These are phyloP conservation scores for Sesamia nonagrioides DNA, from an alignment of 1,140 invertebrate genomes.

Conservation along the genomic window DNA sequence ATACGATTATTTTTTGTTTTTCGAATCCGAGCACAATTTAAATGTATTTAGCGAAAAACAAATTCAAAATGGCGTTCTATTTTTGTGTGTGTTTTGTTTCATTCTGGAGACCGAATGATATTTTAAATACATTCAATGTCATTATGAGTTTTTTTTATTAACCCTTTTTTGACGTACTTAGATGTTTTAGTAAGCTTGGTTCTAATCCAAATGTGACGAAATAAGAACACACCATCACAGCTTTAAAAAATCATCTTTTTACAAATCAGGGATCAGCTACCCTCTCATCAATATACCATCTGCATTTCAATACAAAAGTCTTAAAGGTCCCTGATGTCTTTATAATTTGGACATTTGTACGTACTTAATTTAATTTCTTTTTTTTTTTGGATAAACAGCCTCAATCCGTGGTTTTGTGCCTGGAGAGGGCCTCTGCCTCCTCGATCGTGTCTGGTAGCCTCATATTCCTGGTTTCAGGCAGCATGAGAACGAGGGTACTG, in stretches of 20 bases:
- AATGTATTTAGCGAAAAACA: no score
- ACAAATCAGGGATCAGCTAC: background rate
- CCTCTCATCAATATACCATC: background rate
- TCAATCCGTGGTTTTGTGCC: conserved; percentile 64
- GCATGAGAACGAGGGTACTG: conserved; percentile 89
- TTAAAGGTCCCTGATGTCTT: background rate
- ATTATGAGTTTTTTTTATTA: no score
- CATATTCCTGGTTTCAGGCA: conserved; percentile 92
- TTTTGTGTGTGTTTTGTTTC: no score
- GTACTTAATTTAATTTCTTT: conserved; percentile 16
- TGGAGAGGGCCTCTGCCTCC: conserved; percentile 90
- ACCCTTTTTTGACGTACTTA: no score
- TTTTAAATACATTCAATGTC: no score
- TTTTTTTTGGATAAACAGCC: conserved; percentile 3
- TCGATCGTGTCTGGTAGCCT: conserved; percentile 92
- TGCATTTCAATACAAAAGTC: conserved; percentile 1
- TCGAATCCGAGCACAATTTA: no score
- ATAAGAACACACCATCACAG: background rate
- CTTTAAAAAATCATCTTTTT: background rate
- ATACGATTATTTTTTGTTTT: no score
- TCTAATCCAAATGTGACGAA: background rate
- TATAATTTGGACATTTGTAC: conserved; percentile 17
- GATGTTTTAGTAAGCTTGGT: background rate
- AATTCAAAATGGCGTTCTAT: no score
- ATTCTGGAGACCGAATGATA: no score